Conservation (phyloP, 2,797 vertebrate species). For the Platalea minor region DNA sequence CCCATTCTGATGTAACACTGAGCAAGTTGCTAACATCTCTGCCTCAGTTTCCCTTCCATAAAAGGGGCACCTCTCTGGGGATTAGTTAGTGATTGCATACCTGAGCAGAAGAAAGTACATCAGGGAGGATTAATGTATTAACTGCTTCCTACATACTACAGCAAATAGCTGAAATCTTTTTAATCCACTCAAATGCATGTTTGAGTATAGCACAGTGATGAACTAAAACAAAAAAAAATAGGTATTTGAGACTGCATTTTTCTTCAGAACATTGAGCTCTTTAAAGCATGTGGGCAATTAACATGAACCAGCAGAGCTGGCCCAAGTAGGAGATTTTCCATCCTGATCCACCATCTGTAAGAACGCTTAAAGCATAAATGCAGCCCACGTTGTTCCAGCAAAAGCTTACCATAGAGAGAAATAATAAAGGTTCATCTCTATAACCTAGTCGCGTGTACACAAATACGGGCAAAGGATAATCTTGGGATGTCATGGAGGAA, state of each 20-base stretch:
- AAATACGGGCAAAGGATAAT: constrained; percentile 78
- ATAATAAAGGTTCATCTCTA: constrained; percentile 74
- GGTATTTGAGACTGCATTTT: not conserved
- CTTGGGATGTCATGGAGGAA: constrained; percentile 72
- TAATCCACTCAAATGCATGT: not conserved
- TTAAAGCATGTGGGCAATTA: constrained; percentile 16
- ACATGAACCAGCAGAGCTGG: not conserved
- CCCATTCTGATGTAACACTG: not conserved
- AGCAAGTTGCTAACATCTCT: not conserved
- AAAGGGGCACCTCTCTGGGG: not conserved
- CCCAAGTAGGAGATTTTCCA: not conserved
- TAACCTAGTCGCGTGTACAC: constrained; percentile 81
- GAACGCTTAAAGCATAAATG: not conserved
- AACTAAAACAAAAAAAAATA: not conserved
- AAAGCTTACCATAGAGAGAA: constrained; percentile 78
- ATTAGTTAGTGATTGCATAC: not conserved
- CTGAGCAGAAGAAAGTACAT: not conserved
- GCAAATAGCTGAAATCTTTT: not conserved
- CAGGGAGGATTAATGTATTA: not conserved
- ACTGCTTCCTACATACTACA: not conserved
- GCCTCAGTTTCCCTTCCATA: not conserved
- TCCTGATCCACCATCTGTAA: constrained; percentile 11
- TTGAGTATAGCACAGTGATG: not conserved
- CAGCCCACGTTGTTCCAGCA: not conserved
- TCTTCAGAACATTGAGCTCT: not conserved